Percentiles rank a stretch among this genome's conserved stretches.
Conservation (phyloP, 2,888 invertebrate genomes). For the Aethes cnicana region DNA sequence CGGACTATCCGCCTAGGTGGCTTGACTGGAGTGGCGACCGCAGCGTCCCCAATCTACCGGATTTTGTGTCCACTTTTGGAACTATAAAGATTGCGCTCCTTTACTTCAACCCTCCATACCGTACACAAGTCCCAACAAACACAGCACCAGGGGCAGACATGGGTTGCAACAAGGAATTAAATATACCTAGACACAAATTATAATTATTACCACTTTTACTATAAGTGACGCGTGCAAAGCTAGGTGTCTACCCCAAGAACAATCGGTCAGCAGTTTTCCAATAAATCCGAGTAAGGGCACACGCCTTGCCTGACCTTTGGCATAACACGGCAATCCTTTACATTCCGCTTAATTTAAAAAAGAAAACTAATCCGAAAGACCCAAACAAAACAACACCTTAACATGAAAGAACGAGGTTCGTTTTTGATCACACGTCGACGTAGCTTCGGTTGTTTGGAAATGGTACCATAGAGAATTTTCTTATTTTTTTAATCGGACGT, state of each 20-base stretch:
- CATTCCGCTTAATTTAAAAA: constrained; percentile 46
- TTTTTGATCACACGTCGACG: neutral
- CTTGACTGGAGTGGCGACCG: no score
- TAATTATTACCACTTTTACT: no score
- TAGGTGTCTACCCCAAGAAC: constrained; percentile 22
- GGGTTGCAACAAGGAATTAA: no score
- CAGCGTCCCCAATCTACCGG: no score
- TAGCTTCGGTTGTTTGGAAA: constrained; percentile 29
- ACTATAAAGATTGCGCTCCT: no score
- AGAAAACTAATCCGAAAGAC: constrained; percentile 33
- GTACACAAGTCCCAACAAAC: no score
- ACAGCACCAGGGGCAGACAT: no score
- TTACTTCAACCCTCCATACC: no score
- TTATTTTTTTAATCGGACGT: constrained; percentile 46
- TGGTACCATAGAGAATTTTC: constrained; percentile 34
- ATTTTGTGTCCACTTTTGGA: no score
- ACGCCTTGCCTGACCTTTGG: constrained; percentile 59
- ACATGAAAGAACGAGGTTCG: neutral
- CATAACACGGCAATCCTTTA: constrained; percentile 59
- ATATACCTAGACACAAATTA: no score
- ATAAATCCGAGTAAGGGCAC: constrained; percentile 40
- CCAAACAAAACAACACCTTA: constrained; percentile 12
- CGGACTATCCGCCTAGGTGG: no score
- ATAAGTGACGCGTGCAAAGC: constrained; percentile 2
- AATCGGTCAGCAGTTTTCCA: constrained; percentile 27